A percentile compares a stretch with the other conserved stretches of the same genome.
phyloP scores from a whole-genome alignment of 53 echinoderm and acorn worm genomes.

The Actinopyga echinites region DNA sequence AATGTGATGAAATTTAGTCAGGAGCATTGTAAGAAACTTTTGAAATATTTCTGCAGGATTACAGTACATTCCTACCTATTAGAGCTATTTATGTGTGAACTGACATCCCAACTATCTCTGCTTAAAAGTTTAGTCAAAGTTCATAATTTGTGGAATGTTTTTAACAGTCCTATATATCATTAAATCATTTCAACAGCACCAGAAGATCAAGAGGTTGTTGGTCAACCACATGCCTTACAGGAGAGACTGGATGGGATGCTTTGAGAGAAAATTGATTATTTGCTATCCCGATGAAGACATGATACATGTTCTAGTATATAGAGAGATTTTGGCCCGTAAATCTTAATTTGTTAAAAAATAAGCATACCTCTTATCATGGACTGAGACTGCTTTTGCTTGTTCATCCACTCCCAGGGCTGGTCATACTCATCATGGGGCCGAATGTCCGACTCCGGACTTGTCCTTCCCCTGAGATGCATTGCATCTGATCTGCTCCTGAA shows the following conservation, averaged over 20 bases:
- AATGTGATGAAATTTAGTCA: too few relatives aligned
- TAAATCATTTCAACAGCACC: slow-evolving; percentile 56
- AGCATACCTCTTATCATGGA: slow-evolving; percentile 67
- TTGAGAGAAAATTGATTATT: slow-evolving; percentile 29
- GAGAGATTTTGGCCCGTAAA: too few relatives aligned
- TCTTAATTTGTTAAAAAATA: background rate
- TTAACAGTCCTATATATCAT: too few relatives aligned
- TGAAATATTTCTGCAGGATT: too few relatives aligned
- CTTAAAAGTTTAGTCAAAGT: too few relatives aligned
- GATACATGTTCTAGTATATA: too few relatives aligned
- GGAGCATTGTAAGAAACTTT: too few relatives aligned
- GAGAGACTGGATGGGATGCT: slow-evolving; percentile 79
- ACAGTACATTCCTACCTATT: too few relatives aligned
- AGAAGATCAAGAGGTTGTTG: slow-evolving; percentile 80
- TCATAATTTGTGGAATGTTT: too few relatives aligned
- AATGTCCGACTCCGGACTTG: slow-evolving; percentile 61
- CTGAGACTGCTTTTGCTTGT: slow-evolving; percentile 78
- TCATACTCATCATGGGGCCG: slow-evolving; percentile 94
- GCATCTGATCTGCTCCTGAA: slow-evolving; percentile 86
- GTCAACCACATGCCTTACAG: slow-evolving; percentile 81
- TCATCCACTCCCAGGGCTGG: slow-evolving; percentile 96
- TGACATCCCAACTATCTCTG: too few relatives aligned
- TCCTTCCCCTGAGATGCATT: slow-evolving; percentile 58
- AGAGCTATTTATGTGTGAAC: too few relatives aligned
- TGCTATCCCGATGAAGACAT: too few relatives aligned